Base-by-base conservation (phyloP, 2,888 invertebrate genomes). In the Julus scanicus region DNA sequence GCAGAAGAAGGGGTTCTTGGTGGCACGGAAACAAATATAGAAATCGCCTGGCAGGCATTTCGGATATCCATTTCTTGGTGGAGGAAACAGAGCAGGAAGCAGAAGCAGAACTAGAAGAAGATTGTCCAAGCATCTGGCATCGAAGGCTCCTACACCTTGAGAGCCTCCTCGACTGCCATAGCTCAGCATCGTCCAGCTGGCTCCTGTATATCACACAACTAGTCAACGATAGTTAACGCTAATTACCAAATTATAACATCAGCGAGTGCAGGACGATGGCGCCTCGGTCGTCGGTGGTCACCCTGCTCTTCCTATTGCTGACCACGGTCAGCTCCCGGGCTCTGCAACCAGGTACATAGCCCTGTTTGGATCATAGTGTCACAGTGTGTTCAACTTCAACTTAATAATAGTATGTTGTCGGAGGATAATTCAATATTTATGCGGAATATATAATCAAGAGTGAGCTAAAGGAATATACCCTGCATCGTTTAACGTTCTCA, bases 291-390 rank as follows among this genome's bases (percentile, higher is more conserved):
- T 44, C 48, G 84, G 84, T 84, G 44, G 48, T 84, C 48, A 84
- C 48, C 84, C 44, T 48, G 44, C 48, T 84, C 11, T 20, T 84
- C 84, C 48, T 84, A 39, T 20, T 84, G 84, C 40, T 84, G 44
- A 84, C 84, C 84, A 84, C 84, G 48, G 84, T 84, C 44, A 84
- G 84, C 11, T 84, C 84, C 1, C 17, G 84, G 84, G 84, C 84
- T 84, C 84, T 84, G 40, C 84, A 84, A 84, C 48, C 84, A 84
- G 84, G 84, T 84, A 84, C 9, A 84, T 29, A 15, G 15, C 17
- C 53, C 53, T 11, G 53, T 17, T 53, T 8, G 44, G 44, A 44
- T 44, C 8, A 8, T 44, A 44, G 44, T 44, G 44, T 44, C 44
- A 5, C 5, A n/a, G 57, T 57, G 57, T n/a, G 15, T 11, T 17